A percentile compares a stretch with the other conserved stretches of the same genome.
These are phyloP conservation scores for Odontocolon sp. DNA, from an alignment of 2,888 invertebrate species.

Conservation along the genomic window DNA sequence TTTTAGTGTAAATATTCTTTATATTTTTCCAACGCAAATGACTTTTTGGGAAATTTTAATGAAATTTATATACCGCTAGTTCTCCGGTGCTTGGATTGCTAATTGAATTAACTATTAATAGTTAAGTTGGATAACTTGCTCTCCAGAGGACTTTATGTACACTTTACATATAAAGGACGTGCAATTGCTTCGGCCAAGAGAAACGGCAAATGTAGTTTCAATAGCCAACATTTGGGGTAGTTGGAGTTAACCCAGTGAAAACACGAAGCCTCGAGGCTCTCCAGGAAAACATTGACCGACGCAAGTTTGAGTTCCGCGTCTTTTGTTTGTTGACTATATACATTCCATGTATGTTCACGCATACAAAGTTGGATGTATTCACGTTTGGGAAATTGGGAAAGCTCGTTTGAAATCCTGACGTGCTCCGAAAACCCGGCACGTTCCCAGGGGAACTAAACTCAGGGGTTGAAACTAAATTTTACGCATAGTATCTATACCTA, in stretches of 20 bases:
- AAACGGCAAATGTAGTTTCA: neutral
- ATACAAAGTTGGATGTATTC: neutral
- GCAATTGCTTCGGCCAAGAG: neutral
- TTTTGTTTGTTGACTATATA: constrained; percentile 8
- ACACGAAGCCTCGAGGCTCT: constrained; percentile 20
- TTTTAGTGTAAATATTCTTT: too few relatives aligned
- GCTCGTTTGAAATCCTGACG: too few relatives aligned
- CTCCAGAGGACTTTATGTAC: neutral
- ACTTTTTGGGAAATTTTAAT: neutral
- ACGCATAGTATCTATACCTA: too few relatives aligned
- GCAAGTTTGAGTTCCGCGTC: neutral
- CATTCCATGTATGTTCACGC: neutral
- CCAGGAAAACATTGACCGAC: constrained; percentile 42
- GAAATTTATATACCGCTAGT: constrained; percentile 2
- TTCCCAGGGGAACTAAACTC: neutral
- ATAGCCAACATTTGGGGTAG: neutral
- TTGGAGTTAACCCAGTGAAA: neutral
- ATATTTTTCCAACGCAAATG: neutral
- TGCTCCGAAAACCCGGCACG: neutral
- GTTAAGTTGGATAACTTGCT: neutral
- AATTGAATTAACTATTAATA: constrained; percentile 48
- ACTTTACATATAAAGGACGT: constrained; percentile 7
- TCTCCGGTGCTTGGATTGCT: neutral
- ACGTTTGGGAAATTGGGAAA: constrained; percentile 8
- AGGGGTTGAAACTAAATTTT: neutral